Evolutionary conservation across 2,113 vertebrate species (phyloP), one percentile per base, ranked within the genome.

Genomic region (Andinoacara biseriatus): DNA sequence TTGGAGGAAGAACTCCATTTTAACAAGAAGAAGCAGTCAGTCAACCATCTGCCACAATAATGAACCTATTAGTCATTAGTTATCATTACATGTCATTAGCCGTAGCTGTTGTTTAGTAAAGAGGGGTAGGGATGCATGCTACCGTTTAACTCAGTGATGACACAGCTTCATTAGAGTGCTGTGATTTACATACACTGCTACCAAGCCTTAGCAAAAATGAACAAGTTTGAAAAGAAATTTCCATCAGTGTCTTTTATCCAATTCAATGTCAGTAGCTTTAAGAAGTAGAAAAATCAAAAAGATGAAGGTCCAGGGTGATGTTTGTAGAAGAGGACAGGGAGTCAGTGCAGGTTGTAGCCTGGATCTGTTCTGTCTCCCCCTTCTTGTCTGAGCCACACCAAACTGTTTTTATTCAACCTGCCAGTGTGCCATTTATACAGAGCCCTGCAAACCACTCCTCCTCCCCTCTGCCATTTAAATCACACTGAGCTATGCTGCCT

Each of bases 341-440:
- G 74, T 88, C 62, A 40, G 72, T 31, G 3, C 54, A 58, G 77
- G 52, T 82, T 63, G 80, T 20, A 74, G 59, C 49, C 69, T 2
- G 10, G 29, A 80, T 14, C 74, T 13, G 11, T 40, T 35, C 31
- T 7, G 72, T 84, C 59, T 62, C 58, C 17, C 40, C 38, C n/a
- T n/a, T 63, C 69, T 65, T 35, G 62, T 78, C 80, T 67, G 62
- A 0, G 40, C 35, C 61, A 52, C 49, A 43, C 33, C 18, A 58
- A 76, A 59, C 74, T 88, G 89, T 87, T 90, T 87, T 80, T 86
- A 46, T 82, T 88, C 86, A 46, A 52, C 82, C 82, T 79, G 69
- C 58, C 80, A 58, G 60, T 76, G 33, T 90, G 85, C 72, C 84
- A 88, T 92, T 93, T 89, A 76, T 79, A 82, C 56, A 82, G 74